A percentile compares a stretch with the other conserved stretches of the same genome.
Conservation (phyloP, 2,888 invertebrate species). For the Agapetus fuscipes region DNA sequence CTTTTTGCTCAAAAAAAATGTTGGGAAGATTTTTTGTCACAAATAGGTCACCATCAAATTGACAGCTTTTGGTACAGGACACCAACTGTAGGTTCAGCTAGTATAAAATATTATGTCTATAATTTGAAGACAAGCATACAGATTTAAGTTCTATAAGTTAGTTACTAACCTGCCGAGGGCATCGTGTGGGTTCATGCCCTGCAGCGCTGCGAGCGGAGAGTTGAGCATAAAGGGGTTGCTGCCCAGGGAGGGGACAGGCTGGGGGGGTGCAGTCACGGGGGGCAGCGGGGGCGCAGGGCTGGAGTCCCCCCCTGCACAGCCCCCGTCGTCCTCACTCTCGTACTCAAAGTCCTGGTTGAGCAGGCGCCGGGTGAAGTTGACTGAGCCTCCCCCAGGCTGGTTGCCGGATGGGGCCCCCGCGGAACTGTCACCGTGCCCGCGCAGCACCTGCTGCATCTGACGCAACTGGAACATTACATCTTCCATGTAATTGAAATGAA, state of each 20-base stretch:
- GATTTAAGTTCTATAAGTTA: neutral
- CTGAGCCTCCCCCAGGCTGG: conserved; percentile 31
- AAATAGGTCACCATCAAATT: too few species aligned
- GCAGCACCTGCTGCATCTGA: conserved; percentile 51
- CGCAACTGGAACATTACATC: conserved; percentile 50
- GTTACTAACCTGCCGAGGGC: conserved; percentile 35
- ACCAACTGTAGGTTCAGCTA: too few species aligned
- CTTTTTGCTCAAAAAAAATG: too few species aligned
- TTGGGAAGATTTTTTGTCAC: too few species aligned
- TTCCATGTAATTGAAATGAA: too few species aligned
- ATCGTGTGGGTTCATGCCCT: conserved; percentile 26
- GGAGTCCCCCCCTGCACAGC: conserved; percentile 24
- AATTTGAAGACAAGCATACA: too few species aligned
- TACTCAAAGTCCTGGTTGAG: conserved; percentile 76
- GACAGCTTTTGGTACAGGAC: too few species aligned
- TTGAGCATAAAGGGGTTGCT: conserved; percentile 20
- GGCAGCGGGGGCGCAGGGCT: conserved; percentile 20
- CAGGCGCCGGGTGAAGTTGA: conserved; percentile 76
- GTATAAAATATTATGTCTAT: too few species aligned
- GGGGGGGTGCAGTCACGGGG: conserved; percentile 19
- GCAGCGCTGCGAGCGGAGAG: conserved; percentile 6
- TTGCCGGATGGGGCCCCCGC: conserved; percentile 11
- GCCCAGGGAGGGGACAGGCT: conserved; percentile 8
- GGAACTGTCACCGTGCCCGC: conserved; percentile 30
- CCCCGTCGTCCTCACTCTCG: conserved; percentile 84